These are phyloP conservation scores for Sabatieria punctata DNA, from an alignment of 2,888 invertebrate species.

Conservation along the genomic window DNA sequence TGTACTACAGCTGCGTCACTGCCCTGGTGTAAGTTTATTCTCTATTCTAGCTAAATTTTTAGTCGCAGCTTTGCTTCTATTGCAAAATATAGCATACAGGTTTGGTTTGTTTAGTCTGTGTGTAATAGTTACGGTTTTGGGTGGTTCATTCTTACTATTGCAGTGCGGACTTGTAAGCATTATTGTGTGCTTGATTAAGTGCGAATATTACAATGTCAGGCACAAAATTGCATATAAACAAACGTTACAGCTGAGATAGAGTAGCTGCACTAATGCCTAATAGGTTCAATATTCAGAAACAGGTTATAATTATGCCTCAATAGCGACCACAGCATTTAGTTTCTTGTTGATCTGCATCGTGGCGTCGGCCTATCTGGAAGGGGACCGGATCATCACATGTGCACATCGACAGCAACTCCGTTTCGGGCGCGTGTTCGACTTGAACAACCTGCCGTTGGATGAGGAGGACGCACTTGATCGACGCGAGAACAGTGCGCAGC, in stretches of 20 bases:
- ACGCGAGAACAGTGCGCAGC: too few species aligned
- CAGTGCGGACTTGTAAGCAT: too few species aligned
- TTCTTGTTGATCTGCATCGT: slow-evolving; percentile 28
- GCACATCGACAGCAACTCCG: slow-evolving; percentile 9
- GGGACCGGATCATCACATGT: slow-evolving; percentile 25
- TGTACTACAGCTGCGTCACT: slow-evolving; percentile 43
- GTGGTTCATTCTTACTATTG: too few species aligned
- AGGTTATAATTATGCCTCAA: neutral
- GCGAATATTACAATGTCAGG: too few species aligned
- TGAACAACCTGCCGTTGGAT: neutral
- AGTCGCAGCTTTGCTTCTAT: too few species aligned
- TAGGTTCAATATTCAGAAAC: neutral
- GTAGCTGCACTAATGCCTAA: neutral
- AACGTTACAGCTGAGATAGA: neutral
- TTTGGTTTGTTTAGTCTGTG: too few species aligned
- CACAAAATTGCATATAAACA: too few species aligned
- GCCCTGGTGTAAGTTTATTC: slow-evolving; percentile 22
- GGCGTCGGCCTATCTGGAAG: slow-evolving; percentile 30
- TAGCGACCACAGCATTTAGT: slow-evolving; percentile 19
- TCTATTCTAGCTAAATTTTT: too few species aligned
- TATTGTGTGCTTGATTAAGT: too few species aligned
- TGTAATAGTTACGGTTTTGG: too few species aligned
- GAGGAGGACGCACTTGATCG: too few species aligned
- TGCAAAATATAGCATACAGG: too few species aligned
- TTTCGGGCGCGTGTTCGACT: neutral